Evolutionary conservation across 2,888 invertebrate species (phyloP).

Genomic region (Eurytoma californica): DNA sequence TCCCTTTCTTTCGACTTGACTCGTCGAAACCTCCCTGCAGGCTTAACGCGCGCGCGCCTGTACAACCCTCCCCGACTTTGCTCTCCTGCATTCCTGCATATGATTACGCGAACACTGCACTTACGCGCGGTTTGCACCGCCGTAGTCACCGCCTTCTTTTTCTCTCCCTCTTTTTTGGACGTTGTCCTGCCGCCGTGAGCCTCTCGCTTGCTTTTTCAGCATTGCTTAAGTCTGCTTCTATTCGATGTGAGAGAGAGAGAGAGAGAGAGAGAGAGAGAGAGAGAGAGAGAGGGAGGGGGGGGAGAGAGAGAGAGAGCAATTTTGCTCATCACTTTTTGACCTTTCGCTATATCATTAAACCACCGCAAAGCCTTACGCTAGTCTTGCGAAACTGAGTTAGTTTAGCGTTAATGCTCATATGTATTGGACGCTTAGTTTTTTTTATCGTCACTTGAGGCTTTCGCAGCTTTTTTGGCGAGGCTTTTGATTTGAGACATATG

Average conservation of each 20-base stretch:
- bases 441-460: conserved; percentile 42
- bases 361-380: neutral
- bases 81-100: conserved; percentile 72
- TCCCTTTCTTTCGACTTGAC: conserved; percentile 38
- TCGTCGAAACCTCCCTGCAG: conserved; percentile 66
- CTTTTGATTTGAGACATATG: conserved; percentile 6
- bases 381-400: conserved; percentile 51
- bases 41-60: conserved; percentile 57
- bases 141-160: conserved; percentile 22
- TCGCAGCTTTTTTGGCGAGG: neutral
- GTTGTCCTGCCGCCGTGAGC: neutral
- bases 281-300: no score
- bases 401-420: conserved; percentile 25
- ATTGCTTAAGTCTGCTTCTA: conserved; percentile 28
- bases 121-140: conserved; percentile 65
- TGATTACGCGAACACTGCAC: conserved; percentile 67
- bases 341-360: conserved; percentile 48
- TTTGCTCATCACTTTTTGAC: conserved; percentile 41
- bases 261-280: no score
- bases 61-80: conserved; percentile 66
- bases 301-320: no score
- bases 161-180: conserved; percentile 9
- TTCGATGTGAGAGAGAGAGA: neutral
- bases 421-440: conserved; percentile 34
- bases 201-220: neutral